Evolutionary conservation across 2,113 vertebrate genomes (phyloP).

Genomic region (Procavia capensis): DNA sequence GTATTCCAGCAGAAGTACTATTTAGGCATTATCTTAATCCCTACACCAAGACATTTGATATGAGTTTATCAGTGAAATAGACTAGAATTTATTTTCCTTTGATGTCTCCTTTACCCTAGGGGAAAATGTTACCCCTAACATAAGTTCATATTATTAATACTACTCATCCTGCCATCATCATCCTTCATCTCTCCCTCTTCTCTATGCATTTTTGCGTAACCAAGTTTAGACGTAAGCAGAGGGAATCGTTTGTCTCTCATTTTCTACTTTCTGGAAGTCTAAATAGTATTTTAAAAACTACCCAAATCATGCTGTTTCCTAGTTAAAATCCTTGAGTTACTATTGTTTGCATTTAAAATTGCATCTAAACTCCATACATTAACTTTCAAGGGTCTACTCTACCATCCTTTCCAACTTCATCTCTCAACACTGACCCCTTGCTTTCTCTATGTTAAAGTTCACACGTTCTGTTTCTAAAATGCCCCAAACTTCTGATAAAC

Average conservation of each 20-base stretch:
- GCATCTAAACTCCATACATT: background rate
- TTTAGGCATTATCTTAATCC: background rate
- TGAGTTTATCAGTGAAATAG: background rate
- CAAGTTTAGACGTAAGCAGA: background rate
- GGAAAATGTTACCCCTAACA: background rate
- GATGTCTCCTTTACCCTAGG: accelerated
- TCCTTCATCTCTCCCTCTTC: background rate
- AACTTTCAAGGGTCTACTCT: background rate
- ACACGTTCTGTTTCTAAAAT: background rate
- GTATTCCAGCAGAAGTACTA: background rate
- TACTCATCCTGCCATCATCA: accelerated
- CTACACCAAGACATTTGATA: background rate
- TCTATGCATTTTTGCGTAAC: background rate
- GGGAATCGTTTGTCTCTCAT: background rate
- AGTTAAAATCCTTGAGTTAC: background rate
- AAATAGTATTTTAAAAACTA: background rate
- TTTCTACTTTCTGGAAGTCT: background rate
- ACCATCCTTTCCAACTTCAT: background rate
- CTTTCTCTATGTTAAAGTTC: background rate
- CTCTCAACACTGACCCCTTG: background rate
- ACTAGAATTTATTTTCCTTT: background rate
- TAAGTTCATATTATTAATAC: background rate
- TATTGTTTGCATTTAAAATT: background rate
- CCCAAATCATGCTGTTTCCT: background rate
- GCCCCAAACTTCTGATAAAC: background rate